Evolutionary conservation across 2,888 invertebrate species (phyloP).

Genomic region (Suillia variegata): DNA sequence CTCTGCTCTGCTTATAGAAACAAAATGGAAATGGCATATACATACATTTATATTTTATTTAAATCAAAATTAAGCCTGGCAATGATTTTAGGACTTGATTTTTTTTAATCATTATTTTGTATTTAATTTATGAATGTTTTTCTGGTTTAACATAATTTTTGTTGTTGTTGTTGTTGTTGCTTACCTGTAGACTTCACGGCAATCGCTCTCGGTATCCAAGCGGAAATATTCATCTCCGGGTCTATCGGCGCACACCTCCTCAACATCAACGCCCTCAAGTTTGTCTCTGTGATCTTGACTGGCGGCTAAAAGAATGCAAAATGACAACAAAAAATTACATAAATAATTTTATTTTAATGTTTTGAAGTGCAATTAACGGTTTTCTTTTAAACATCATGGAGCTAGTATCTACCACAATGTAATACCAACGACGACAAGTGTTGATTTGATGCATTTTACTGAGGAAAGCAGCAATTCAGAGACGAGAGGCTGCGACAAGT

Average conservation of each 20-base stretch:
- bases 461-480: too few relatives aligned
- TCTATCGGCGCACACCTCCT: constrained; percentile 85
- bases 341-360: background rate
- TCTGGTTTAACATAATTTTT: background rate
- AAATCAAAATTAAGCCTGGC: too few relatives aligned
- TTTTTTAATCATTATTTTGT: background rate
- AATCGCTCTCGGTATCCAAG: constrained; percentile 81
- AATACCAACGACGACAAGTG: too few relatives aligned
- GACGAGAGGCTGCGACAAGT: too few relatives aligned
- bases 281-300: constrained; percentile 72
- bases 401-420: too few relatives aligned
- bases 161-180: constrained; percentile 23
- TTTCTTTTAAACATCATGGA: background rate
- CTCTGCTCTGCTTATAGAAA: constrained; percentile 13
- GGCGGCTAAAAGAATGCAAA: constrained; percentile 62
- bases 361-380: constrained; percentile 1
- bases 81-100: background rate
- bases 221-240: constrained; percentile 93
- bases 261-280: constrained; percentile 69
- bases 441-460: too few relatives aligned
- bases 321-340: constrained; percentile 21
- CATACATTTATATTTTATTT: too few relatives aligned
- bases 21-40: too few relatives aligned
- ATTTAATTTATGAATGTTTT: background rate
- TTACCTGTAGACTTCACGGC: constrained; percentile 92